phyloP scores from a whole-genome alignment of 2,888 invertebrate genomes.

The Leptogaster cylindrica region DNA sequence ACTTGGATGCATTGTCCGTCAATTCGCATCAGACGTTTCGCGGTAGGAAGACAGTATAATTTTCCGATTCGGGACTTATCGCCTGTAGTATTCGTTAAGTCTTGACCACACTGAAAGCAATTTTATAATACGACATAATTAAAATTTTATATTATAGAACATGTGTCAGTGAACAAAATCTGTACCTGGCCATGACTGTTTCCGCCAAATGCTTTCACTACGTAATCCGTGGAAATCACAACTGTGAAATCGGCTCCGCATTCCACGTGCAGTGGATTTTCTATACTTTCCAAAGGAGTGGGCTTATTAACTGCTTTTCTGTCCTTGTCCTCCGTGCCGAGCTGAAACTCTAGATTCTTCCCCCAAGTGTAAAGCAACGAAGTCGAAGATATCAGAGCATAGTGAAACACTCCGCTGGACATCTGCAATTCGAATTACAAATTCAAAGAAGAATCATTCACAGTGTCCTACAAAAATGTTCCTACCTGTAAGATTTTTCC shows the following conservation, averaged over 20 bases:
- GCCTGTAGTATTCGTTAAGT: conserved; percentile 56
- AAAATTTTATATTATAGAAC: too few species aligned
- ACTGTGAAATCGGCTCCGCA: conserved; percentile 62
- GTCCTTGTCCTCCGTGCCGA: conserved; percentile 67
- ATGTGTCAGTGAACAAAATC: too few species aligned
- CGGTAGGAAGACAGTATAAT: conserved; percentile 59
- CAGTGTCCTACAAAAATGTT: background rate
- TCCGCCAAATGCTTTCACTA: conserved; percentile 61
- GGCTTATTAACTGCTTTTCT: conserved; percentile 57
- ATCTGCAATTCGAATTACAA: conserved; percentile 56
- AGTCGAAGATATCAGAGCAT: conserved; percentile 72
- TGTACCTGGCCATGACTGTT: conserved; percentile 60
- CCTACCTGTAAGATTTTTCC: conserved; percentile 70
- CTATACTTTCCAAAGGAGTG: conserved; percentile 57
- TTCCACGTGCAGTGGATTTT: conserved; percentile 59
- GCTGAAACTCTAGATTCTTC: conserved; percentile 86
- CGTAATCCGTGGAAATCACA: conserved; percentile 59
- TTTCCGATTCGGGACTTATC: conserved; percentile 58
- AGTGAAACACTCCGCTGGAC: conserved; percentile 84
- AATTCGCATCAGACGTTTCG: conserved; percentile 60
- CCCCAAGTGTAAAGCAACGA: conserved; percentile 85
- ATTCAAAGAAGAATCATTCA: background rate
- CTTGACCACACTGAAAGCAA: conserved; percentile 60
- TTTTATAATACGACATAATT: background rate
- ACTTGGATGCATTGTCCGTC: conserved; percentile 61